Evolutionary conservation across 2,113 vertebrate species (phyloP), one percentile per base, ranked within the genome.

Genomic region (Felis chaus): DNA sequence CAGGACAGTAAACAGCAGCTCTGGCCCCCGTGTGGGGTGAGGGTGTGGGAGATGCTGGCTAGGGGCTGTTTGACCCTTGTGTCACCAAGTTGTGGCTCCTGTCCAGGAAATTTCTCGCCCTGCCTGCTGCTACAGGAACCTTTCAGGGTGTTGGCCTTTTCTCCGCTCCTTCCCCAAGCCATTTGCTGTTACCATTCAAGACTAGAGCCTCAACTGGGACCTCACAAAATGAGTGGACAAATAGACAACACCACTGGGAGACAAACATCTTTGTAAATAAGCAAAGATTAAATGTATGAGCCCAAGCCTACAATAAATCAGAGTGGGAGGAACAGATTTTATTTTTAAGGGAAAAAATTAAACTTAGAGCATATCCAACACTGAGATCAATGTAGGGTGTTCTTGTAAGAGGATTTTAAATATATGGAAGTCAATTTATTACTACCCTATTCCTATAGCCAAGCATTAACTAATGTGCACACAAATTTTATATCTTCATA

Each of bases 1-100:
- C 45, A 29, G 94, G 83, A 96, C 83, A 92, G 95, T 97, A 89
- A 96, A 98, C 92, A 92, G 69, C 0, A 1, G 21, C 50, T 16
- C 19, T 9, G 0, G 29, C 3, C 0, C 0, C 18, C 0, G 0
- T 3, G 39, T 5, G 29, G 12, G 65, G 73, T 25, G 41, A 55
- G 39, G 36, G 55, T 13, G 5, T 2, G 1, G 23, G 36, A 61
- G 66, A 12, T 0, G 0, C 18, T 9, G 57, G 80, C 57, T 2
- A 31, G 10, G 6, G 48, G 0, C 63, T n/a, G 50, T 83, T 65
- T 25, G 10, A 39, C 21, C 8, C 31, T 29, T 1, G 18, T 39
- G 95, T 39, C 25, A n/a, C 65, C 36, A 53, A 10, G 23, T 15
- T 0, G 16, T 7, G 19, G 21, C 45, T 61, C 79, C 78, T 41